Percentiles rank a stretch among this genome's conserved stretches.
These are phyloP conservation scores for Ditylenchus weischeri DNA, from an alignment of 2,888 invertebrate species.

Conservation along the genomic window DNA sequence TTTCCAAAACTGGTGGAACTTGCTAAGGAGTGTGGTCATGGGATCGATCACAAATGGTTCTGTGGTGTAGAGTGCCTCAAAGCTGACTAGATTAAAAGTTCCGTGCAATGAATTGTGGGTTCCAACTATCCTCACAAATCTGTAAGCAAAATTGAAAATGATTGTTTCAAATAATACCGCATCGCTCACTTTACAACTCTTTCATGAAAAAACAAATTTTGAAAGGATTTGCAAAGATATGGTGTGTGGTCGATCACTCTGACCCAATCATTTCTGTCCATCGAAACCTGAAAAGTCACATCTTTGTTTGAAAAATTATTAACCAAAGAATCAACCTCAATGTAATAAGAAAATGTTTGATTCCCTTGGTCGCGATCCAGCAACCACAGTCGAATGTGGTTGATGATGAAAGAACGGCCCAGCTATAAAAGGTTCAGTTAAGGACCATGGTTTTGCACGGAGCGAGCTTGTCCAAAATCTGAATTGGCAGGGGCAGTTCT, in stretches of 20 bases:
- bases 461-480: too few species aligned
- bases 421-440: constrained; percentile 19
- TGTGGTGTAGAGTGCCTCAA: constrained; percentile 82
- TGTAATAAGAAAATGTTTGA: constrained; percentile 78
- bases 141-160: constrained; percentile 35
- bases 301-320: background rate
- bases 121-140: constrained; percentile 68
- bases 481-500: too few species aligned
- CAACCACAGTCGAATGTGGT: constrained; percentile 82
- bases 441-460: too few species aligned
- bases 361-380: constrained; percentile 88
- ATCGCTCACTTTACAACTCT: constrained; percentile 72
- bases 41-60: constrained; percentile 71
- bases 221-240: constrained; percentile 93
- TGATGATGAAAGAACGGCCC: constrained; percentile 74
- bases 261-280: constrained; percentile 91
- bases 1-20: constrained; percentile 34
- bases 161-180: constrained; percentile 11
- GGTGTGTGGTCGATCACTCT: constrained; percentile 85
- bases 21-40: constrained; percentile 69
- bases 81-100: constrained; percentile 84
- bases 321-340: constrained; percentile 69
- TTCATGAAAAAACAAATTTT: constrained; percentile 84
- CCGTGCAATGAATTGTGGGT: constrained; percentile 87
- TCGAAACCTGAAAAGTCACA: constrained; percentile 58